Evolutionary conservation across 2,797 vertebrate species (phyloP).

Genomic region (Xyrichtys novacula): DNA sequence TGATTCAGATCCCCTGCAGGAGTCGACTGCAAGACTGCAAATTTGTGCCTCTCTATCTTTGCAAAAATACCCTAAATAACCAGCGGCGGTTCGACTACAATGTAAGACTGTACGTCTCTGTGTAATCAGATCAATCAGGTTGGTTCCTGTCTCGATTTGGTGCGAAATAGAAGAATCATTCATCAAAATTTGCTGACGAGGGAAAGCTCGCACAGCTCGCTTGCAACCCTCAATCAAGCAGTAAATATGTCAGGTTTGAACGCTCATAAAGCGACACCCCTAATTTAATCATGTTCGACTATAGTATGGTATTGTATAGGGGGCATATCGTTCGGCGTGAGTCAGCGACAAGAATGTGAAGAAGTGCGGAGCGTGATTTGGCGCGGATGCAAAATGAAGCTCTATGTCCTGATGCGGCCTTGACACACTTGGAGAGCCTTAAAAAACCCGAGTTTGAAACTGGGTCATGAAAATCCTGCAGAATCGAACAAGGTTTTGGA

Average conservation of each 20-base stretch:
- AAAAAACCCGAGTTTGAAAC: too few relatives aligned
- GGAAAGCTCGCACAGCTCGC: constrained; percentile 26
- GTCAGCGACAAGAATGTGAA: constrained; percentile 53
- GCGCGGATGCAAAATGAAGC: constrained; percentile 22
- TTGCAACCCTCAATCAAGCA: constrained; percentile 73
- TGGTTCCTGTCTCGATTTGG: constrained; percentile 63
- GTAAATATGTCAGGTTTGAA: constrained; percentile 76
- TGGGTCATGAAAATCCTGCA: too few relatives aligned
- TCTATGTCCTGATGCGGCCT: constrained; percentile 24
- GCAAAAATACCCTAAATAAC: constrained; percentile 23
- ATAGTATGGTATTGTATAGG: constrained; percentile 36
- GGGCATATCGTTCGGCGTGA: constrained; percentile 21
- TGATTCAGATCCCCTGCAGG: neutral
- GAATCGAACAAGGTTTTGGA: too few relatives aligned
- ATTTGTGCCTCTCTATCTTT: neutral
- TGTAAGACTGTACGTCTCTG: constrained; percentile 28
- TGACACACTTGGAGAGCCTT: neutral
- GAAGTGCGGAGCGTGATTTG: constrained; percentile 12
- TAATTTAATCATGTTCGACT: constrained; percentile 56
- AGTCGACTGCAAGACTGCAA: neutral
- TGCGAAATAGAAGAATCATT: constrained; percentile 39
- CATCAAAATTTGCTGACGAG: constrained; percentile 57
- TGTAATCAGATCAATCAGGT: constrained; percentile 57
- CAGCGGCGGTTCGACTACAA: constrained; percentile 33
- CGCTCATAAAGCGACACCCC: constrained; percentile 69